These are phyloP conservation scores for Brenthis hecate DNA, from an alignment of 2,888 invertebrate genomes.

Conservation along the genomic window DNA sequence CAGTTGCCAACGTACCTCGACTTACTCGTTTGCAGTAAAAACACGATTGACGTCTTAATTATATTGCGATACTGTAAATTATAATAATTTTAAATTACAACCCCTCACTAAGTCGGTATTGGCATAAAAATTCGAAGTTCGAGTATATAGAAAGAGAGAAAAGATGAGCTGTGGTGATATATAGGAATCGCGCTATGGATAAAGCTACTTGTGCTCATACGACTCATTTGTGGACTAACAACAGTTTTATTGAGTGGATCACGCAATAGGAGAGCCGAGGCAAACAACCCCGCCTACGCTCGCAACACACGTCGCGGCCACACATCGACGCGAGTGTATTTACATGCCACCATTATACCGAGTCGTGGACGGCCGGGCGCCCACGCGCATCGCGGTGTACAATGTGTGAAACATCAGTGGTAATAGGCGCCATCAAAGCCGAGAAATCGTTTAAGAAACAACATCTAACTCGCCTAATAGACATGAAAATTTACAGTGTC, in stretches of 20 bases:
- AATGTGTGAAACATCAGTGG: slow-evolving; percentile 43
- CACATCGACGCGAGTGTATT: slow-evolving; percentile 55
- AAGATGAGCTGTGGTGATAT: not conserved
- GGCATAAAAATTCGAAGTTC: too few relatives aligned
- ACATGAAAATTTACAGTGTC: slow-evolving; percentile 33
- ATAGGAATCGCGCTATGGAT: not conserved
- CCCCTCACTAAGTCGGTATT: not conserved
- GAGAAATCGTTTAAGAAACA: slow-evolving; percentile 40
- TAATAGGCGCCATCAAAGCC: slow-evolving; percentile 43
- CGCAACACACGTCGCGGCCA: slow-evolving; percentile 39
- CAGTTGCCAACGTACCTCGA: slow-evolving; percentile 62
- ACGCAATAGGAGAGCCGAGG: slow-evolving; percentile 74
- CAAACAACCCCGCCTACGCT: slow-evolving; percentile 75
- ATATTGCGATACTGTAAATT: slow-evolving; percentile 68
- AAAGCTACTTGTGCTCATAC: slow-evolving; percentile 18
- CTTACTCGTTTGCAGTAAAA: slow-evolving; percentile 72
- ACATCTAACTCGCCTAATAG: slow-evolving; percentile 37
- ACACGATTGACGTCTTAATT: slow-evolving; percentile 70
- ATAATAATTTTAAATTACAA: slow-evolving; percentile 55
- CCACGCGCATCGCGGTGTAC: slow-evolving; percentile 39
- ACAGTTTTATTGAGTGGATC: slow-evolving; percentile 72
- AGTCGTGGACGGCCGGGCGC: slow-evolving; percentile 40
- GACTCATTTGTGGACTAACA: slow-evolving; percentile 51
- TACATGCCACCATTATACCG: slow-evolving; percentile 51
- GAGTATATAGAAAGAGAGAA: too few relatives aligned